A percentile compares a stretch with the other conserved stretches of the same genome.
Evolutionary conservation across 2,888 invertebrate species (phyloP).

Genomic region (Nephrotoma flavescens): DNA sequence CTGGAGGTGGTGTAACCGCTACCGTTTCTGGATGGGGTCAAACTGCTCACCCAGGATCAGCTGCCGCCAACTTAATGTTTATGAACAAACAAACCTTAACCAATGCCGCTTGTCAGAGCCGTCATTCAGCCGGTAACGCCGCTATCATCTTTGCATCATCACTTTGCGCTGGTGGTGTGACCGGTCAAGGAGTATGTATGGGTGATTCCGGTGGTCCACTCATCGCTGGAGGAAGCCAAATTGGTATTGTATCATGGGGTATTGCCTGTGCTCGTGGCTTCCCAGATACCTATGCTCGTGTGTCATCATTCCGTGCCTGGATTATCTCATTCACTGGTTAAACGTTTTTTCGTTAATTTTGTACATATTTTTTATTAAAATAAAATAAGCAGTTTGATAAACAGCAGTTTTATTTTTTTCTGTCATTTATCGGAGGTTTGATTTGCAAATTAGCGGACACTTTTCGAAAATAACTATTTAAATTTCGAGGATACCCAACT

Average conservation of each 20-base stretch:
- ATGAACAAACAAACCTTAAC: constrained; percentile 4
- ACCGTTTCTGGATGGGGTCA: constrained; percentile 10
- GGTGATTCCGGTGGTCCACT: constrained; percentile 29
- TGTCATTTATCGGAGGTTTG: too few relatives aligned
- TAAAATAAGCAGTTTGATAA: too few relatives aligned
- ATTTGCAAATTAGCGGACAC: too few relatives aligned
- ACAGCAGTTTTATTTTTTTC: too few relatives aligned
- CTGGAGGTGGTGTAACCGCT: background rate
- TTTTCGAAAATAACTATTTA: too few relatives aligned
- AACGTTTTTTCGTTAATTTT: too few relatives aligned
- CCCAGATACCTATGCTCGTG: constrained; percentile 29
- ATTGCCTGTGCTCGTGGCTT: constrained; percentile 25
- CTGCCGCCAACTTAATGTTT: constrained; percentile 3
- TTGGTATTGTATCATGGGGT: constrained; percentile 30
- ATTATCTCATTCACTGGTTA: constrained; percentile 15
- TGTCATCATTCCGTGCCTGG: constrained; percentile 25
- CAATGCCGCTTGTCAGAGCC: constrained; percentile 6
- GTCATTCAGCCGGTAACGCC: constrained; percentile 20
- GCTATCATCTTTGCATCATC: constrained; percentile 19
- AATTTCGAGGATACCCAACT: too few relatives aligned
- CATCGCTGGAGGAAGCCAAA: constrained; percentile 24
- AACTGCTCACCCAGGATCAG: constrained; percentile 7
- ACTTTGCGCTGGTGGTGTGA: background rate
- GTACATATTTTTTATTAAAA: too few relatives aligned
- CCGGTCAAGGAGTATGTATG: constrained; percentile 20